Evolutionary conservation across 2,797 vertebrate genomes (phyloP).

Genomic region (Poeciliopsis paucimaculata): DNA sequence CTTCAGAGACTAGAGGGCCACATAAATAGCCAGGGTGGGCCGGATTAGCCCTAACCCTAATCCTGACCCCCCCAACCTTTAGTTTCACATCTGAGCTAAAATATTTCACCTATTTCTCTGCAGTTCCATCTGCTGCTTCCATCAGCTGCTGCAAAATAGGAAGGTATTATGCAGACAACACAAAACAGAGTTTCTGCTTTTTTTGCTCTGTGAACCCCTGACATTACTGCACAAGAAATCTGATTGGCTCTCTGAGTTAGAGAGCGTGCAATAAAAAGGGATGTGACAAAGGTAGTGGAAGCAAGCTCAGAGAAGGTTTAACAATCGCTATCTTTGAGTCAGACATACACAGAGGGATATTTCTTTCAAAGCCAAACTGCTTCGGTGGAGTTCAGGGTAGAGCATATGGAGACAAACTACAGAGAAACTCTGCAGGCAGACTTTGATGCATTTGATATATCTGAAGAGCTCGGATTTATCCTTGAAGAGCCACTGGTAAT

Average conservation of each 20-base stretch:
- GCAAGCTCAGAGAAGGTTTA: conserved; percentile 4
- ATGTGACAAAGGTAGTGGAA: conserved; percentile 24
- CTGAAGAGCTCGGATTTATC: conserved; percentile 64
- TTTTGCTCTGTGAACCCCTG: conserved; percentile 13
- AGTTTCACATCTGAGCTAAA: not conserved
- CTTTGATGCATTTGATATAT: conserved; percentile 59
- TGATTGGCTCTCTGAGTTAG: conserved; percentile 47
- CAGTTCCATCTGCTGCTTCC: not conserved
- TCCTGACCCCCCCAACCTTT: too few species aligned
- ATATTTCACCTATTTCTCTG: not conserved
- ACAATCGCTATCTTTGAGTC: conserved; percentile 15
- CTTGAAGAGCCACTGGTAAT: conserved; percentile 68
- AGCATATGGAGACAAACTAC: conserved; percentile 47
- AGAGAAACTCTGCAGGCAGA: conserved; percentile 51
- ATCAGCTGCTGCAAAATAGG: not conserved
- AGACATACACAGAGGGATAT: not conserved
- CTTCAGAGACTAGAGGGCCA: too few species aligned
- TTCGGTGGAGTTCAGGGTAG: conserved; percentile 12
- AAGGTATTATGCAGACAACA: not conserved
- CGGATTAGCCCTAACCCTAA: too few species aligned
- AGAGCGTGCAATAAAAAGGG: conserved; percentile 33
- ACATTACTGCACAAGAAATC: conserved; percentile 1
- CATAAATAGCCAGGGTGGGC: too few species aligned
- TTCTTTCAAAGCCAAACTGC: conserved; percentile 3
- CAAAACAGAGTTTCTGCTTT: conserved; percentile 14